phyloP scores from a whole-genome alignment of 2,888 invertebrate species.

The Troilus luridus region DNA sequence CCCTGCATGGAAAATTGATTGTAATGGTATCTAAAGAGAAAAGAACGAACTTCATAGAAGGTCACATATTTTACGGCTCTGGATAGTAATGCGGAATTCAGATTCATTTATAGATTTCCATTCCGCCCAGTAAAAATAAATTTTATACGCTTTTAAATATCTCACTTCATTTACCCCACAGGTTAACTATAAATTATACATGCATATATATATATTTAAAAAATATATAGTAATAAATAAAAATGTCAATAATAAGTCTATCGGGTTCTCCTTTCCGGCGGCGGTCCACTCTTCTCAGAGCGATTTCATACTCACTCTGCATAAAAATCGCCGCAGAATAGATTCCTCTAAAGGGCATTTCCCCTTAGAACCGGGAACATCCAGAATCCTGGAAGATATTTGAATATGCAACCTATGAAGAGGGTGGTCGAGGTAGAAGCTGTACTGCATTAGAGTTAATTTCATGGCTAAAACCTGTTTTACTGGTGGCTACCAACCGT shows the following conservation, averaged over 20 bases:
- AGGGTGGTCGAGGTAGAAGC: background rate
- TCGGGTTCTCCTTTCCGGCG: background rate
- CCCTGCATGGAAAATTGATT: background rate
- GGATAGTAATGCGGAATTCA: background rate
- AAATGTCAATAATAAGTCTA: constrained; percentile 15
- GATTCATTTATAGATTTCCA: background rate
- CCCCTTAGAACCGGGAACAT: background rate
- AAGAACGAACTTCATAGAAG: background rate
- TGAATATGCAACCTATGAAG: constrained; percentile 20
- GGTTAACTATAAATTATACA: constrained; percentile 15
- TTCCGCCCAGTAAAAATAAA: background rate
- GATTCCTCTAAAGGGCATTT: background rate
- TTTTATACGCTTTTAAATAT: background rate
- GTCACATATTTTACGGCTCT: background rate
- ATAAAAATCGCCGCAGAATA: background rate
- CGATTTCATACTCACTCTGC: background rate
- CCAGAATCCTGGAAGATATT: background rate
- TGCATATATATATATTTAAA: background rate
- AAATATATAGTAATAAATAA: background rate
- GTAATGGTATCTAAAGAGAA: background rate
- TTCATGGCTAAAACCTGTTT: constrained; percentile 48
- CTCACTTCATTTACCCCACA: constrained; percentile 17
- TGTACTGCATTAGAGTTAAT: constrained; percentile 33
- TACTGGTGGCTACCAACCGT: constrained; percentile 37
- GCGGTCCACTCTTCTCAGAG: background rate